A percentile compares a stretch with the other conserved stretches of the same genome.
phyloP scores from a whole-genome alignment of 2,888 invertebrate genomes.

The Pseudeuparius sepicola region DNA sequence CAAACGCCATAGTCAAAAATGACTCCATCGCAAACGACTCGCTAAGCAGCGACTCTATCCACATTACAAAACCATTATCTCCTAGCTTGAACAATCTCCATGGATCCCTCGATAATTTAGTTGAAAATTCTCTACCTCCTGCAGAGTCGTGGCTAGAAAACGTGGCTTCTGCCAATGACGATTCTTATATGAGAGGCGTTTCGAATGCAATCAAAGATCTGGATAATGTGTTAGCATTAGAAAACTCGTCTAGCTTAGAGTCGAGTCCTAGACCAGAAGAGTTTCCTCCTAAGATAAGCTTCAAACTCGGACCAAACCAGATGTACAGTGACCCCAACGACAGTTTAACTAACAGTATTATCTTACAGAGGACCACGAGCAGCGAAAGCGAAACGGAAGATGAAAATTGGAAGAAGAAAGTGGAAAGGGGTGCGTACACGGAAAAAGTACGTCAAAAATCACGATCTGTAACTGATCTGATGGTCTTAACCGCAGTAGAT shows the following conservation, averaged over 20 bases:
- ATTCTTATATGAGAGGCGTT: slow-evolving; percentile 46
- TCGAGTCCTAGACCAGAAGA: slow-evolving; percentile 30
- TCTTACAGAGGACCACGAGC: slow-evolving; percentile 31
- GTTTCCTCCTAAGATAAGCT: slow-evolving; percentile 19
- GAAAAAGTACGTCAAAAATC: slow-evolving; percentile 57
- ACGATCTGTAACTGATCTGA: slow-evolving; percentile 55
- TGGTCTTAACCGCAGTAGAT: slow-evolving; percentile 58
- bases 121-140: slow-evolving; percentile 16
- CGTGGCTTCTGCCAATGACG: slow-evolving; percentile 35
- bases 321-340: slow-evolving; percentile 21
- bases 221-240: slow-evolving; percentile 51
- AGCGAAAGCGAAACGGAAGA: slow-evolving; percentile 54
- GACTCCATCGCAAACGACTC: slow-evolving; percentile 38
- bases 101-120: slow-evolving; percentile 51
- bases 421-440: slow-evolving; percentile 49
- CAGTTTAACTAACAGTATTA: slow-evolving; percentile 29
- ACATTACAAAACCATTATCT: slow-evolving; percentile 31
- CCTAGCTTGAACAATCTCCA: slow-evolving; percentile 56
- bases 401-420: slow-evolving; percentile 49
- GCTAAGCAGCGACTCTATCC: slow-evolving; percentile 32
- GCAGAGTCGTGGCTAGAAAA: slow-evolving; percentile 53
- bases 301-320: slow-evolving; percentile 34
- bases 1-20: slow-evolving; percentile 50
- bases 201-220: slow-evolving; percentile 55
- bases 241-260: slow-evolving; percentile 50